phyloP scores from a whole-genome alignment of 1,140 invertebrate genomes.

The Orius laevigatus region DNA sequence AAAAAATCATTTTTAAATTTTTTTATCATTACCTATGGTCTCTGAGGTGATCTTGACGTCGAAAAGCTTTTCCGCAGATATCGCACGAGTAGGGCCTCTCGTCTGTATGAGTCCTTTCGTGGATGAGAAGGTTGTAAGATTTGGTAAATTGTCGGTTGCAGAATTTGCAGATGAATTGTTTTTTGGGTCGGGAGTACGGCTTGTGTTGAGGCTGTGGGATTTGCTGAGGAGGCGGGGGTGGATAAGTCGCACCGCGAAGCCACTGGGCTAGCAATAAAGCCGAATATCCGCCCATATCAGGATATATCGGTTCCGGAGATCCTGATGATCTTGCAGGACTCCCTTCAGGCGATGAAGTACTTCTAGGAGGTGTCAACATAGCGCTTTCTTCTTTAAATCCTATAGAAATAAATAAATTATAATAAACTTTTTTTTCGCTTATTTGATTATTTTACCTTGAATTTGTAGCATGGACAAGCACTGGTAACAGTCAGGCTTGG shows the following conservation, averaged over 20 bases:
- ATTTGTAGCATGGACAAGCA: slow-evolving; percentile 10
- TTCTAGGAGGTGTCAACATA: slow-evolving; percentile 12
- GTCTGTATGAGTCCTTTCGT: slow-evolving; percentile 95
- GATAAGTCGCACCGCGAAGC: slow-evolving; percentile 10
- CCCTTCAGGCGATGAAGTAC: slow-evolving; percentile 4
- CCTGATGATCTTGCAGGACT: slow-evolving; percentile 2
- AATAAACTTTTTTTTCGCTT: too few species aligned
- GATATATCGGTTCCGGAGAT: neutral
- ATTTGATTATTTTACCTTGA: neutral
- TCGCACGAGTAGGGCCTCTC: slow-evolving; percentile 96
- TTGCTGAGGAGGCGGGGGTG: neutral
- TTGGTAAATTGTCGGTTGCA: slow-evolving; percentile 96
- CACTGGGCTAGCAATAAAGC: slow-evolving; percentile 18
- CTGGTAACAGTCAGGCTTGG: slow-evolving; percentile 15
- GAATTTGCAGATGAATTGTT: slow-evolving; percentile 77
- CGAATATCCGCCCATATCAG: slow-evolving; percentile 11
- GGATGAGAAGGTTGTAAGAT: slow-evolving; percentile 93
- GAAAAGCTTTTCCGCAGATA: slow-evolving; percentile 71
- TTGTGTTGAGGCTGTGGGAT: slow-evolving; percentile 19
- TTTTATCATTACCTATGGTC: slow-evolving; percentile 26
- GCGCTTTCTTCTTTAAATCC: slow-evolving; percentile 10
- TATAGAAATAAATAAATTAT: neutral
- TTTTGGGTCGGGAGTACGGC: slow-evolving; percentile 37
- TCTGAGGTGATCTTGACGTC: slow-evolving; percentile 32
- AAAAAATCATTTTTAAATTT: slow-evolving; percentile 2